Evolutionary conservation across 23 tunicate species (phyloP).

Genomic region (Halocynthia roretzi): DNA sequence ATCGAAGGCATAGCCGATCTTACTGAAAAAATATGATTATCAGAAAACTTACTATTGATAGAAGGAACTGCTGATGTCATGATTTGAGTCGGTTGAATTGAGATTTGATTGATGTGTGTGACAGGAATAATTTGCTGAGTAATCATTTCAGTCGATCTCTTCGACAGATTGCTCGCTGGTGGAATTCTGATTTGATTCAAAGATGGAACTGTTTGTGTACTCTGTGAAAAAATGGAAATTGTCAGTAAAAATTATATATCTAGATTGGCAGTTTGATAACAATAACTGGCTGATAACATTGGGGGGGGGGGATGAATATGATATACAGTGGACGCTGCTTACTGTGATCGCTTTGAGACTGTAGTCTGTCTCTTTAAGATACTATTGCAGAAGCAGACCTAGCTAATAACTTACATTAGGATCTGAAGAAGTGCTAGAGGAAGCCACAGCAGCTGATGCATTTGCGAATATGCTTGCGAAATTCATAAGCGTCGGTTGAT

Average conservation of each 20-base stretch:
- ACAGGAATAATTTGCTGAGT: constrained; percentile 10
- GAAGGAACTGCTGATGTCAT: neutral
- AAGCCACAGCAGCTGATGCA: constrained; percentile 81
- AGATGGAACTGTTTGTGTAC: constrained; percentile 30
- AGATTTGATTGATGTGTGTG: neutral
- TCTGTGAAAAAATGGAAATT: neutral
- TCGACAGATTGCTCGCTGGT: too few relatives aligned
- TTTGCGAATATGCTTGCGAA: constrained; percentile 89
- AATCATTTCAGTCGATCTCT: too few relatives aligned
- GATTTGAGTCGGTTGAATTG: neutral
- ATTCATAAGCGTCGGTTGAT: constrained; percentile 60
- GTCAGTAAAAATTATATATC: too few relatives aligned
- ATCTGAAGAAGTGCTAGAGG: neutral
- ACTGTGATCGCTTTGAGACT: too few relatives aligned
- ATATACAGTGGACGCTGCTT: too few relatives aligned
- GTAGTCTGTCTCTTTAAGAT: too few relatives aligned
- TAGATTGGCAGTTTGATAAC: too few relatives aligned
- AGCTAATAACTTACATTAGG: too few relatives aligned
- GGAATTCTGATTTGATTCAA: constrained; percentile 39
- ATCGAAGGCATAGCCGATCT: too few relatives aligned
- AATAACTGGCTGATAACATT: too few relatives aligned
- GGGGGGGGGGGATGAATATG: too few relatives aligned
- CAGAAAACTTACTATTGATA: constrained; percentile 10
- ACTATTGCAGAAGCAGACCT: too few relatives aligned
- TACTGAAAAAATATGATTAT: neutral